A percentile compares a stretch with the other conserved stretches of the same genome.
These are phyloP conservation scores for Sericinus montela DNA, from an alignment of 2,888 invertebrate species.

Conservation along the genomic window DNA sequence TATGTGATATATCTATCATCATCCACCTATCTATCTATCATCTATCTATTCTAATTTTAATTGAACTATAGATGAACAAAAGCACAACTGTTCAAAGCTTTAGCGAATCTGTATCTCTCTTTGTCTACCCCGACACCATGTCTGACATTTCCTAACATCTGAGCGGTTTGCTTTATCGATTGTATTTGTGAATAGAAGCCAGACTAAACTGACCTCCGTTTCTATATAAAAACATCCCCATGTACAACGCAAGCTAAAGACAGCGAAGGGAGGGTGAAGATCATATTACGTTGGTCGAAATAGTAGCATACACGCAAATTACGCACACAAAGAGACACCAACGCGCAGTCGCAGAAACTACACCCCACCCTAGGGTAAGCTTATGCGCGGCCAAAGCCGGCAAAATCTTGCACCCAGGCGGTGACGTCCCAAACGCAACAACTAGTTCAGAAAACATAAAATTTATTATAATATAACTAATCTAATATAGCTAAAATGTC, in stretches of 20 bases:
- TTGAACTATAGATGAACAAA: slow-evolving; percentile 4
- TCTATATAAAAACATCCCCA: slow-evolving; percentile 40
- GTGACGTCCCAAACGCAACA: slow-evolving; percentile 68
- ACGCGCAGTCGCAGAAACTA: slow-evolving; percentile 61
- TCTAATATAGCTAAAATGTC: slow-evolving; percentile 39
- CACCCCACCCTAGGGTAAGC: slow-evolving; percentile 64
- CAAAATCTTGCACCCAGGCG: slow-evolving; percentile 69
- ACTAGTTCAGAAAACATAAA: slow-evolving; percentile 40
- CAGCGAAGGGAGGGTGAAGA: slow-evolving; percentile 39
- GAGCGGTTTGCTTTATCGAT: slow-evolving; percentile 72
- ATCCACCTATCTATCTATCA: no score
- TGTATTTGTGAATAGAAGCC: slow-evolving; percentile 62
- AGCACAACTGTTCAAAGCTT: slow-evolving; percentile 27
- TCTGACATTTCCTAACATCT: slow-evolving; percentile 67
- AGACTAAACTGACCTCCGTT: slow-evolving; percentile 36
- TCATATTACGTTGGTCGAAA: slow-evolving; percentile 39
- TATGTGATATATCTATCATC: no score
- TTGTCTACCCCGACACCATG: slow-evolving; percentile 56
- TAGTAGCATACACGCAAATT: slow-evolving; percentile 53
- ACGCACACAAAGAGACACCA: slow-evolving; percentile 52
- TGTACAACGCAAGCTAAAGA: slow-evolving; percentile 6
- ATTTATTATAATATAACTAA: slow-evolving; percentile 35
- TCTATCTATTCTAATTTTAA: slow-evolving; percentile 8
- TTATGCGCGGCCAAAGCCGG: slow-evolving; percentile 56
- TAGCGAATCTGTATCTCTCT: slow-evolving; percentile 39